Evolutionary conservation across 2,113 vertebrate genomes (phyloP), one percentile per base, ranked within the genome.

Genomic region (Apaloderma vittatum): DNA sequence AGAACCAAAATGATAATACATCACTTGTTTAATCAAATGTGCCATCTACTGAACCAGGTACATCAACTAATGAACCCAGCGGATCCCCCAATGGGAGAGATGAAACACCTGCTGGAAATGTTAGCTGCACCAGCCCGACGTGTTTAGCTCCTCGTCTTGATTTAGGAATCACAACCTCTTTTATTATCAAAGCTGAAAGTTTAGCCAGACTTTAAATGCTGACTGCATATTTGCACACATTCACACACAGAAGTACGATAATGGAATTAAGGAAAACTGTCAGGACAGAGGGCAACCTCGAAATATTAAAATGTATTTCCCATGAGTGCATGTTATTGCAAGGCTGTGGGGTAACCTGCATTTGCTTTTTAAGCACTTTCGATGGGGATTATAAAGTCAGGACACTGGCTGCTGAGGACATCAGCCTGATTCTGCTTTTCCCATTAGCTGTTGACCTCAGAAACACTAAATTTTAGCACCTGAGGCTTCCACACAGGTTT

Each of bases 11-110:
- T 12, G 45, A 73, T 62, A 74, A 82, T 30, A 66, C 34, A 71
- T 77, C 77, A 19, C 40, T 79, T 90, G 89, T 78, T 92, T 90
- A 85, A 90, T 93, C 80, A 55, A 87, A 93, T 27, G 30, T 52
- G 75, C 90, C 76, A 84, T 67, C 81, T 84, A 75, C 77, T 92
- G 95, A 97, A 70, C 75, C 82, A 94, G 75, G 37, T 48, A 76
- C 75, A 90, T 90, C 43, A 29, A 43, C 65, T 85, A 94, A 76
- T 34, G 97, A 95, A 84, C 72, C 66, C 76, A 55, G 45, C 18
- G 80, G 90, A 63, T 91, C 27, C 40, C 78, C 71, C 78, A 65
- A 27, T 8, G 82, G 76, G 88, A 72, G 73, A 63, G 86, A 49
- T 16, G 73, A 62, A 79, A 88, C 73, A 81, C 76, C 92, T 49